These are phyloP conservation scores for Laupala kohalensis DNA, from an alignment of 1,140 invertebrate genomes.

Conservation along the genomic window DNA sequence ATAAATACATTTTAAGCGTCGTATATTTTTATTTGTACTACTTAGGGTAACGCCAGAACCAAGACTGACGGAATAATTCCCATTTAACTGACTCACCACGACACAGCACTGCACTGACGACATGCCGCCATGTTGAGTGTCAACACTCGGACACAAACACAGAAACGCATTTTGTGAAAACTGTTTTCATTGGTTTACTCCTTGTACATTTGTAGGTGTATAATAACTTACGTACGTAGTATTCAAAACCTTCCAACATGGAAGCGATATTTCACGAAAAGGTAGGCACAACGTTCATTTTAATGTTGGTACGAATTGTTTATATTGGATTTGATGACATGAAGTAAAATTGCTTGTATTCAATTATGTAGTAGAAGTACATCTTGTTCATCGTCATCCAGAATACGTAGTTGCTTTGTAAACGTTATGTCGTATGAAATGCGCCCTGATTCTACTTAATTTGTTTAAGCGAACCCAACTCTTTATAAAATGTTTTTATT, in stretches of 20 bases:
- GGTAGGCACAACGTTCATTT: conserved; percentile 1
- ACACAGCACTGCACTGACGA: conserved; percentile 88
- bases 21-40: no score
- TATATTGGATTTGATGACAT: no score
- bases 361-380: no score
- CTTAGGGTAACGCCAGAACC: no score
- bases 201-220: conserved; percentile 2
- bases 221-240: neutral
- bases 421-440: neutral
- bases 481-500: conserved; percentile 18
- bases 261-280: conserved; percentile 11
- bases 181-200: neutral
- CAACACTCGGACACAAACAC: conserved; percentile 22
- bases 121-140: conserved; percentile 84
- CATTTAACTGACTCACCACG: conserved; percentile 49
- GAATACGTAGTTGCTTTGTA: no score
- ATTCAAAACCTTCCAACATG: neutral
- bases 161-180: neutral
- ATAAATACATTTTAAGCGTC: no score
- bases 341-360: no score
- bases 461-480: neutral
- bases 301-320: neutral
- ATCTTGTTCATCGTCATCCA: no score
- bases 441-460: neutral
- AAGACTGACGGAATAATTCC: neutral